phyloP scores from a whole-genome alignment of 2,113 vertebrate genomes.

The Conger conger region DNA sequence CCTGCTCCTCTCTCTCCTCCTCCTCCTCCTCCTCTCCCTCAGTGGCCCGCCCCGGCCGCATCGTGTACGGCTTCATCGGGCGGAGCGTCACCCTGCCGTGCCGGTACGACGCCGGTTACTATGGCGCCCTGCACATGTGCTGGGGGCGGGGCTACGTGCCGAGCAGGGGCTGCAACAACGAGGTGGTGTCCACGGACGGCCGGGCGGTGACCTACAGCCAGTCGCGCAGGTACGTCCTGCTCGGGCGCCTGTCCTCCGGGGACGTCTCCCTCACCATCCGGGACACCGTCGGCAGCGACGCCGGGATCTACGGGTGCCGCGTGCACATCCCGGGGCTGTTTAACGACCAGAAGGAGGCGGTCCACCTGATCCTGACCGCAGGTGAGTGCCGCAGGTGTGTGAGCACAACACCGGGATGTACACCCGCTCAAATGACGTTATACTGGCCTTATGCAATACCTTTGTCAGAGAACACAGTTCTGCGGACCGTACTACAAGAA shows the following conservation, averaged over 20 bases:
- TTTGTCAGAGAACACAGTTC: too few relatives aligned
- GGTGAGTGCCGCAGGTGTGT: conserved; percentile 44
- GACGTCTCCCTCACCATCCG: conserved; percentile 64
- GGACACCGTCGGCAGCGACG: conserved; percentile 34
- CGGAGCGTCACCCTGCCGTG: conserved; percentile 56
- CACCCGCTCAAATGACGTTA: neutral
- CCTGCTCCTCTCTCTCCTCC: neutral
- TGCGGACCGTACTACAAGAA: too few relatives aligned
- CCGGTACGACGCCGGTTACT: neutral
- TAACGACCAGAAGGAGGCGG: conserved; percentile 51
- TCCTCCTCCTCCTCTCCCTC: neutral
- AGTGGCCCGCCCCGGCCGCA: neutral
- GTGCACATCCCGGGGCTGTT: conserved; percentile 56
- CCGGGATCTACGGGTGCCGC: conserved; percentile 68
- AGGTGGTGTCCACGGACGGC: conserved; percentile 59
- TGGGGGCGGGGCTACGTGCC: conserved; percentile 59
- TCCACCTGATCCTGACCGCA: conserved; percentile 57
- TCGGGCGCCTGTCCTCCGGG: neutral
- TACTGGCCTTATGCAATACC: too few relatives aligned
- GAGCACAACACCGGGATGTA: neutral
- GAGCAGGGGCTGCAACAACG: accelerated
- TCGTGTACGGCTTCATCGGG: conserved; percentile 51
- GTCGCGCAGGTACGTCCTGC: conserved; percentile 47
- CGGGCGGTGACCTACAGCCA: conserved; percentile 6
- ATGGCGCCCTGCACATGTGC: conserved; percentile 40